Conservation (phyloP, 2,888 invertebrate genomes). For the Limenitis camilla region DNA sequence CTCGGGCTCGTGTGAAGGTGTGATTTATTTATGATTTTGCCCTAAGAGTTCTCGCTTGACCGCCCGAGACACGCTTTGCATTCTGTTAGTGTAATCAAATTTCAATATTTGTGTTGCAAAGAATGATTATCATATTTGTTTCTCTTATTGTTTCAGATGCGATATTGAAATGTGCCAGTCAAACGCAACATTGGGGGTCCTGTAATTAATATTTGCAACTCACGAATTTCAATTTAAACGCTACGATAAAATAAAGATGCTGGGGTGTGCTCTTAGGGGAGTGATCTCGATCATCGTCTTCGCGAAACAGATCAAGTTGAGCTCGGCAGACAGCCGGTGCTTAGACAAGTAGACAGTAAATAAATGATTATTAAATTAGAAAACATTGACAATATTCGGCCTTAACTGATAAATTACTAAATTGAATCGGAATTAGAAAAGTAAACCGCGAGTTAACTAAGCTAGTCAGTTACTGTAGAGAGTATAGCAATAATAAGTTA, state of each 20-base stretch:
- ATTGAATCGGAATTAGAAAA: constrained; percentile 30
- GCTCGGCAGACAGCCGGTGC: constrained; percentile 71
- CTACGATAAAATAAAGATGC: constrained; percentile 62
- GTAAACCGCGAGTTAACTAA: constrained; percentile 32
- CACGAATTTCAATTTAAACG: constrained; percentile 37
- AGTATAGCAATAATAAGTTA: constrained; percentile 57
- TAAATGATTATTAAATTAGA: constrained; percentile 15
- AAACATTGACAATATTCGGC: constrained; percentile 39
- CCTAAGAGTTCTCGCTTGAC: constrained; percentile 58
- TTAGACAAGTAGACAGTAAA: constrained; percentile 63
- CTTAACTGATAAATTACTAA: constrained; percentile 26
- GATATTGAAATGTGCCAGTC: constrained; percentile 51
- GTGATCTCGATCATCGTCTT: constrained; percentile 54
- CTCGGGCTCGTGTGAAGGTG: constrained; percentile 63
- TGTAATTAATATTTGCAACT: constrained; percentile 36
- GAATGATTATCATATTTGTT: constrained; percentile 14
- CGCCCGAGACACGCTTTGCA: constrained; percentile 55
- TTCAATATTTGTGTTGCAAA: constrained; percentile 26
- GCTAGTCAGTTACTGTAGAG: constrained; percentile 57
- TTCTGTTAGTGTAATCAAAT: constrained; percentile 27
- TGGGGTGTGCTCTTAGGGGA: constrained; percentile 66
- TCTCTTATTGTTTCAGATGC: constrained; percentile 67
- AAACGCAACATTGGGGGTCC: constrained; percentile 36
- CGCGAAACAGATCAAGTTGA: constrained; percentile 49
- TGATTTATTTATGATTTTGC: constrained; percentile 71